Evolutionary conservation across 2,888 invertebrate genomes (phyloP), one percentile per base, ranked within the genome.

Genomic region (Drosophila paranaensis): DNA sequence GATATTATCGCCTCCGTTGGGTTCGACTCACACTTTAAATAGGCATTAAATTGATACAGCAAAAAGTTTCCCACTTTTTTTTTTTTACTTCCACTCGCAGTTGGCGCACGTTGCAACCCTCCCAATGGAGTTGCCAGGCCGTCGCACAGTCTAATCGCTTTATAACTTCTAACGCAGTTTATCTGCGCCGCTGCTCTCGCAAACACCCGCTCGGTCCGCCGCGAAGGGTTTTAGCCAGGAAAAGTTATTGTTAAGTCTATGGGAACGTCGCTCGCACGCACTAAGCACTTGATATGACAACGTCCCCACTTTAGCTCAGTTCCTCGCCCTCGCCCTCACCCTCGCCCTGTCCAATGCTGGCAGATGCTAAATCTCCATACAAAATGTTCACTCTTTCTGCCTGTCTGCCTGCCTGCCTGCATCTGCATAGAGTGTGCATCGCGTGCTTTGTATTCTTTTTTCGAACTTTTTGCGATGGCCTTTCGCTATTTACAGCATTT

Each of bases 111-210:
- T 60, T 64, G 37, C 71, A 65, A 45, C 54, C 60, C 68, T 68
- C 60, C 35, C 54, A 33, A 27, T 30, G 37, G 35, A 43, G 63
- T 48, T 70, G 62, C 54, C 72, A 71, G 50, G 67, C 57, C 72
- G 69, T 39, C 60, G 69, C 79, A 67, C 71, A 74, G 56, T 83
- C 84, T 85, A 89, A 85, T 89, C 84, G 89, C 79, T 85, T 85
- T 89, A 88, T 89, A 86, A 89, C 84, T 85, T 85, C 77, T 74
- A 87, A 87, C 81, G 71, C 87, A 89, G 84, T 84, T 84, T 89
- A 84, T 87, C 83, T 74, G 70, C 48, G 55, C 56, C 51, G 20
- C 35, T 73, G 66, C 43, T 50, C 62, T 45, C 46, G 45, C 30
- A 30, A 20, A 20, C 39, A 10, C 10, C 27, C 30, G 5, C n/a